Evolutionary conservation across 2,797 vertebrate species (phyloP), one percentile per base, ranked within the genome.

Genomic region (Megalops cyprinoides): DNA sequence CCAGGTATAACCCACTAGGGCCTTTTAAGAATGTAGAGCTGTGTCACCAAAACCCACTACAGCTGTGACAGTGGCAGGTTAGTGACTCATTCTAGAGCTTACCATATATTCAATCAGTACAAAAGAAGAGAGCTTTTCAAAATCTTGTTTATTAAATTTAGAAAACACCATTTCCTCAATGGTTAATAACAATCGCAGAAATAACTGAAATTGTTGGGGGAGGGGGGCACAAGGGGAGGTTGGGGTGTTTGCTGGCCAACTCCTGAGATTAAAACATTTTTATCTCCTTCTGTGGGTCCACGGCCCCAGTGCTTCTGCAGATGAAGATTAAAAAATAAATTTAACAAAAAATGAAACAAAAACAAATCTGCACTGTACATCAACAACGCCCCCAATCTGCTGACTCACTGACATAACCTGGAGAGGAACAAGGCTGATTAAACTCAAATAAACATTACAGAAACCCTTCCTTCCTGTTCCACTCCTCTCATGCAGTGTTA

Each of bases 61-160:
- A n/a, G n/a, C n/a, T n/a, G n/a, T n/a, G n/a, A n/a, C n/a, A n/a
- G n/a, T n/a, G n/a, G n/a, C n/a, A n/a, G n/a, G n/a, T n/a, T n/a
- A n/a, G n/a, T n/a, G n/a, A n/a, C n/a, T n/a, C n/a, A n/a, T n/a
- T 55, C 53, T 15, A 10, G 23, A 2, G 23, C 14, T 15, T 67
- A 28, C 23, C 8, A 60, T 51, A 79, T 51, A 62, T 58, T 58
- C 76, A 77, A 1, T 0, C 65, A 46, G 25, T 20, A 53, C 58
- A 75, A 75, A 78, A 89, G 37, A 73, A 91, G 49, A 87, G 84
- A 83, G 56, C 71, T 74, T 44, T 67, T 93, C 87, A 94, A 95
- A 95, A 95, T 89, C 86, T 88, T 88, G 81, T 95, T 95, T 95
- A 95, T 95, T 95, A 95, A 95, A 95, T 94, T 94, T 95, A 95